These are phyloP conservation scores for Aricia agestis DNA, from an alignment of 1,140 invertebrate genomes.

Conservation along the genomic window DNA sequence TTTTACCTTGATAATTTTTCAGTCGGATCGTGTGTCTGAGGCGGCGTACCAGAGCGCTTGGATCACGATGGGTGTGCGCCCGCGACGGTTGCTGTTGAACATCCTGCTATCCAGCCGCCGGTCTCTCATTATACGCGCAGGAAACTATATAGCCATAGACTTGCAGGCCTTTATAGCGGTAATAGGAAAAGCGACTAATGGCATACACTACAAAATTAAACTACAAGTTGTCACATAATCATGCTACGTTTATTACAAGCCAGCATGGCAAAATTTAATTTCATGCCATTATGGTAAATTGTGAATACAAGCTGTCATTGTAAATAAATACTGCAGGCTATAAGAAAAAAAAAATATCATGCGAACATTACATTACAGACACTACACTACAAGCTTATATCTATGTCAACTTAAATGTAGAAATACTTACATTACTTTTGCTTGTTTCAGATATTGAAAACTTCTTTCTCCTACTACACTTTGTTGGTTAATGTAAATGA, in stretches of 20 bases:
- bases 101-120: slow-evolving; percentile 42
- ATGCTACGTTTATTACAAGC: not conserved
- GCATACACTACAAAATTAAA: not conserved
- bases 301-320: not conserved
- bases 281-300: slow-evolving; percentile 8
- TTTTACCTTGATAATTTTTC: slow-evolving; percentile 10
- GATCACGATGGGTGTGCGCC: slow-evolving; percentile 39
- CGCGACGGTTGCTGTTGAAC: slow-evolving; percentile 46
- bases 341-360: too few species aligned
- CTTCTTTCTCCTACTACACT: slow-evolving; percentile 66
- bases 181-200: not conserved
- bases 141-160: slow-evolving; percentile 52
- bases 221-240: not conserved
- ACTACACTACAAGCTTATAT: too few species aligned
- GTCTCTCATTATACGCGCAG: slow-evolving; percentile 42
- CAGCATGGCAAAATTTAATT: not conserved
- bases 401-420: too few species aligned
- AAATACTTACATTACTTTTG: slow-evolving; percentile 7
- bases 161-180: slow-evolving; percentile 52
- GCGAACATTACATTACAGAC: too few species aligned
- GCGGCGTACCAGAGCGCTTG: slow-evolving; percentile 58
- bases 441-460: slow-evolving; percentile 65
- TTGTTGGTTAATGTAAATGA: slow-evolving; percentile 49
- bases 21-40: slow-evolving; percentile 50
- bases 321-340: too few species aligned